Evolutionary conservation across 1,140 invertebrate species (phyloP).

Genomic region (Phenacoccus solenopsis): DNA sequence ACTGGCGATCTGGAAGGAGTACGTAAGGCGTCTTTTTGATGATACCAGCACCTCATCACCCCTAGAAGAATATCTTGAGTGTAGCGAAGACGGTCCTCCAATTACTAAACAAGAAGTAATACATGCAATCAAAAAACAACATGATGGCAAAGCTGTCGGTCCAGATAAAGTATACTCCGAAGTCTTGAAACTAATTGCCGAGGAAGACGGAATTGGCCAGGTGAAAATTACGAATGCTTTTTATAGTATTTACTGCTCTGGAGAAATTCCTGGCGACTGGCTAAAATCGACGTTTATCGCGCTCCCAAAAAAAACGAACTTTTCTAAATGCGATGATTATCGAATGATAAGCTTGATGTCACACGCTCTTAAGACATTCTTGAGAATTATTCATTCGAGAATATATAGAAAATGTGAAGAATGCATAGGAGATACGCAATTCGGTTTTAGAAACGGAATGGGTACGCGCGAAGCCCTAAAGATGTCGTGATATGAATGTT

Average conservation of each 20-base stretch:
- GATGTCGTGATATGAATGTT: too few species aligned
- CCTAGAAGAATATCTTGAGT: too few species aligned
- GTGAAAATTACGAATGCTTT: slow-evolving; percentile 16
- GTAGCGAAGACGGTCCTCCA: too few species aligned
- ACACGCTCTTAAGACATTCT: slow-evolving; percentile 20
- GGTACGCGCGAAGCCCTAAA: slow-evolving; percentile 27
- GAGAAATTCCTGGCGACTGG: slow-evolving; percentile 22
- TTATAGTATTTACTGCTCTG: slow-evolving; percentile 21
- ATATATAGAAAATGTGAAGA: slow-evolving; percentile 15
- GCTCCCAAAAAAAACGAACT: slow-evolving; percentile 7
- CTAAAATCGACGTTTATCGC: slow-evolving; percentile 22
- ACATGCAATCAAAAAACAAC: neutral
- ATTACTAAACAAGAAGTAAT: too few species aligned
- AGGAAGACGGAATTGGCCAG: slow-evolving; percentile 6
- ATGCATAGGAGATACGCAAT: slow-evolving; percentile 21
- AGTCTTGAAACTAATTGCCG: slow-evolving; percentile 20
- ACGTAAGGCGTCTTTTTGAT: too few species aligned
- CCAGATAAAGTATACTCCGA: slow-evolving; percentile 9
- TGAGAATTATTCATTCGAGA: slow-evolving; percentile 18
- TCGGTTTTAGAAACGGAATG: slow-evolving; percentile 25
- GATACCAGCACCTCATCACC: too few species aligned
- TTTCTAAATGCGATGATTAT: slow-evolving; percentile 13
- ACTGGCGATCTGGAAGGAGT: too few species aligned
- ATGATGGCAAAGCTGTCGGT: slow-evolving; percentile 19
- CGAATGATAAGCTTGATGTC: slow-evolving; percentile 16